Evolutionary conservation across 2,797 vertebrate genomes (phyloP), one percentile per base, ranked within the genome.

Genomic region (Tauraco hartlaubi): DNA sequence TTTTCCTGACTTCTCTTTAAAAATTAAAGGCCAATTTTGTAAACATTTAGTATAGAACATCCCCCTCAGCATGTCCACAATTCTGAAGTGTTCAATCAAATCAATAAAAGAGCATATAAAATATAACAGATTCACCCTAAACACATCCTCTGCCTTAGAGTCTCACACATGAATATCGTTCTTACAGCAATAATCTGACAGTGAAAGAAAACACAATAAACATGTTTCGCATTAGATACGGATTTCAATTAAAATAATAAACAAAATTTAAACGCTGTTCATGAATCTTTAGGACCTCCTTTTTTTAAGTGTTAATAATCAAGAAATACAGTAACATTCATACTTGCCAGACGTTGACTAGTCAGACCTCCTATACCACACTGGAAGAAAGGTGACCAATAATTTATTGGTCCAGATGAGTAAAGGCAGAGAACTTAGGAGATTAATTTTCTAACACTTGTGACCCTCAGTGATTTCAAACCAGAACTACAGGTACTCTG

Each of bases 11-110:
- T 88, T 83, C 77, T 90, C 80, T 96, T 96, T 94, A 95, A 94
- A 86, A 96, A 94, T 91, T 90, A 51, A 97, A 96, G 83, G 48
- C 48, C 8, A 62, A 74, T 92, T 97, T 41, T 16, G 46, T 95
- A 97, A 96, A 64, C 15, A 49, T 51, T 77, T 72, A 37, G 25
- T 12, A 33, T 26, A 77, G 76, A 73, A 37, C 82, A 89, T 12
- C 73, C 61, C 41, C 31, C 12, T 41, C n/a, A 71, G 56, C 33
- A 23, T 14, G 29, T 73, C 63, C 66, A 63, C 67, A 79, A 12
- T 48, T 79, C 56, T 58, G 35, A 90, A 91, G 20, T 17, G n/a
- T 55, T 79, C 62, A 28, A 41, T 39, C 67, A 62, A 72, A 92
- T 76, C 85, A 81, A 68, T 56, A 85, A 80, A 41, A 83, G 29